Conservation (phyloP, 2,797 vertebrate species). For the Dendrocincla tyrannina region DNA sequence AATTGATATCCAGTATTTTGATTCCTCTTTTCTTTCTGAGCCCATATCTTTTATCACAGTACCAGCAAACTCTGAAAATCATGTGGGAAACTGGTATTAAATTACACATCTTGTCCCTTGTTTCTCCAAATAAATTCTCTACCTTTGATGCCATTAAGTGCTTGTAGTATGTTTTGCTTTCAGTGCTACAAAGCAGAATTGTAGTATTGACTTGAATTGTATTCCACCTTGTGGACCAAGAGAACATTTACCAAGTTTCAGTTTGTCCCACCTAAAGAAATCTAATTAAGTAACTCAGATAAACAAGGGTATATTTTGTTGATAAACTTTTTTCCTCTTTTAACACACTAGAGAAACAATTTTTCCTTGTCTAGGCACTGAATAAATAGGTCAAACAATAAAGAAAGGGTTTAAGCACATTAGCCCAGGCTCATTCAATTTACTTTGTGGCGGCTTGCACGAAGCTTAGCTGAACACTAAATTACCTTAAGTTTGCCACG, state of each 20-base stretch:
- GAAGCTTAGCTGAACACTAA: background rate
- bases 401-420: background rate
- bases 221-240: conserved; percentile 45
- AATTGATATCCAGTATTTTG: background rate
- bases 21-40: background rate
- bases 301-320: background rate
- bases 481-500: background rate
- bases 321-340: background rate
- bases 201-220: background rate
- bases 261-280: background rate
- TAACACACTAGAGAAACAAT: accelerated
- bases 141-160: background rate
- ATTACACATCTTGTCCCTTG: background rate
- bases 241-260: background rate
- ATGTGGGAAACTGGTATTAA: background rate
- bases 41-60: background rate
- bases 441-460: background rate
- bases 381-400: background rate
- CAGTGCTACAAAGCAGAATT: background rate
- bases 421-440: background rate
- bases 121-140: background rate
- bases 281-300: background rate
- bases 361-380: background rate
- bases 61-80: background rate
- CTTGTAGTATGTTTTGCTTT: background rate